Percentiles rank a stretch among this genome's conserved stretches.
These are phyloP conservation scores for Rhegmatorhina hoffmannsi DNA, from an alignment of 2,113 vertebrate species.

Conservation along the genomic window DNA sequence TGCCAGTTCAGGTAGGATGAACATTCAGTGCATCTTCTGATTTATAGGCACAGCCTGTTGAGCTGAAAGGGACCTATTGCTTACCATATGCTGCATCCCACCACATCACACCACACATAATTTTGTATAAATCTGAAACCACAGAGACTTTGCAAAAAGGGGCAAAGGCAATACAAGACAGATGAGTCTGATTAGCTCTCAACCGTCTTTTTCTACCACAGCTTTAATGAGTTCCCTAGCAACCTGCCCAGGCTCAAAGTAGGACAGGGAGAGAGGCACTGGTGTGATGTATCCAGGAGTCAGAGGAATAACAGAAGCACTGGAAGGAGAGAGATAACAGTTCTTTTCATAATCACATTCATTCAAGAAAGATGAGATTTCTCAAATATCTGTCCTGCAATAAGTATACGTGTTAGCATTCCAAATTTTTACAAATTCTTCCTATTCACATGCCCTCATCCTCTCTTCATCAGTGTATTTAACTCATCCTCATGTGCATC, in stretches of 20 bases:
- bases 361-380: not conserved
- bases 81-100: not conserved
- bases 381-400: not conserved
- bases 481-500: not conserved
- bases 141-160: not conserved
- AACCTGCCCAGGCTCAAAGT: not conserved
- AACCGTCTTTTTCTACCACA: not conserved
- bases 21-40: not conserved
- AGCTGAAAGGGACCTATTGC: not conserved
- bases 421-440: not conserved
- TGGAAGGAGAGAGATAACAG: not conserved
- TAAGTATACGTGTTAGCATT: accelerated
- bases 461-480: not conserved
- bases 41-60: not conserved
- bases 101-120: not conserved
- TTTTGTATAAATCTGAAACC: not conserved
- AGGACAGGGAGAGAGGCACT: not conserved
- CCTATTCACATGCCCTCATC: not conserved
- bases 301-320: not conserved
- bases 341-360: not conserved
- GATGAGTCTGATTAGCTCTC: not conserved
- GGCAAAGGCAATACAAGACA: not conserved
- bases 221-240: not conserved
- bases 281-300: not conserved
- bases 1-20: not conserved